Conservation (phyloP, 2,888 invertebrate species). For the Apeira syringaria region DNA sequence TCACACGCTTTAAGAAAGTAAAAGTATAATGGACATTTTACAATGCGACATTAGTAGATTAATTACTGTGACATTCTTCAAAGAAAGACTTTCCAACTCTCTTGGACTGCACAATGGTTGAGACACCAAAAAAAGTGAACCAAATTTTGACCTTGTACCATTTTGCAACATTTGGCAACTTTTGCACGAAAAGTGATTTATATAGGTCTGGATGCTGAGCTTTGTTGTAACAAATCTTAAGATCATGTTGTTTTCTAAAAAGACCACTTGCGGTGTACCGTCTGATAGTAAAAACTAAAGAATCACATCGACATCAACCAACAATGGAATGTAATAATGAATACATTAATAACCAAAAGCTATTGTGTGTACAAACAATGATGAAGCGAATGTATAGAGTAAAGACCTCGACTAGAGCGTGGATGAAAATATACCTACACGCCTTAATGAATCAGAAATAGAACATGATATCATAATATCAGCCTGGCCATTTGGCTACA, state of each 20-base stretch:
- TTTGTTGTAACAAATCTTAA: slow-evolving; percentile 51
- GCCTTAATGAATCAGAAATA: slow-evolving; percentile 63
- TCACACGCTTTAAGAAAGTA: slow-evolving; percentile 67
- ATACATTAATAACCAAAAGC: slow-evolving; percentile 50
- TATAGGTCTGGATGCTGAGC: slow-evolving; percentile 47
- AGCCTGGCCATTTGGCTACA: slow-evolving; percentile 49
- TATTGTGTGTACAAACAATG: slow-evolving; percentile 53
- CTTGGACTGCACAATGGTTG: slow-evolving; percentile 51
- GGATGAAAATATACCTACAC: slow-evolving; percentile 55
- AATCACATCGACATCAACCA: slow-evolving; percentile 45
- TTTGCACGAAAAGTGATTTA: slow-evolving; percentile 76
- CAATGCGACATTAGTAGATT: slow-evolving; percentile 68
- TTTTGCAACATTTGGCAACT: slow-evolving; percentile 74
- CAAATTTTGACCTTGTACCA: slow-evolving; percentile 62
- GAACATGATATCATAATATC: slow-evolving; percentile 72
- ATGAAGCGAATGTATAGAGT: slow-evolving; percentile 47
- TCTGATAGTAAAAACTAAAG: slow-evolving; percentile 53
- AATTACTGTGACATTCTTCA: slow-evolving; percentile 64
- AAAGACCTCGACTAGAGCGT: slow-evolving; percentile 60
- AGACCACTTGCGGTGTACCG: slow-evolving; percentile 73
- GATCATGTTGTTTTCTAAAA: slow-evolving; percentile 62
- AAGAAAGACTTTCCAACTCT: slow-evolving; percentile 68
- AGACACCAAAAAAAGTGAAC: slow-evolving; percentile 40
- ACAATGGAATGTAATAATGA: slow-evolving; percentile 53
- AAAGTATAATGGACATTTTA: slow-evolving; percentile 62